Conservation (phyloP, 1,140 invertebrate species). For the Listronotus bonariensis region DNA sequence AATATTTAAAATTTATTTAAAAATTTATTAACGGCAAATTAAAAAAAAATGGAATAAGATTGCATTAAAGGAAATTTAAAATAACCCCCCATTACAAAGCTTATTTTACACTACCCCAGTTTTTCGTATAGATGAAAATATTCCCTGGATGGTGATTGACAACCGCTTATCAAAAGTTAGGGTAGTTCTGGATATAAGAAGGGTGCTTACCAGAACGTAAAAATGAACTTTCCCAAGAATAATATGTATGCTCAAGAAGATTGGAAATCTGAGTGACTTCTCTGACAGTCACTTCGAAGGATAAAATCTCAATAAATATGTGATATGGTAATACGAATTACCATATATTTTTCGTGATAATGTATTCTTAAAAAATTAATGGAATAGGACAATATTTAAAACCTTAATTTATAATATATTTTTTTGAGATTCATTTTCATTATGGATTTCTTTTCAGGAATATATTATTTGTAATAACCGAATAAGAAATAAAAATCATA, state of each 20-base stretch:
- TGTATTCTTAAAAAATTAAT: too few relatives aligned
- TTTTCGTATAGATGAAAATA: constrained; percentile 13
- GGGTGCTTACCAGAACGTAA: constrained; percentile 38
- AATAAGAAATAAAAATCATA: too few relatives aligned
- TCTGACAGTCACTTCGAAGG: constrained; percentile 34
- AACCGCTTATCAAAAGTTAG: constrained; percentile 39
- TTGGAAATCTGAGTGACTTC: constrained; percentile 38
- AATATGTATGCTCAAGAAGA: constrained; percentile 35
- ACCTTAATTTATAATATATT: too few relatives aligned
- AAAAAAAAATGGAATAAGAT: too few relatives aligned
- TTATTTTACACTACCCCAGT: not conserved
- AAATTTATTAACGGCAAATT: too few relatives aligned
- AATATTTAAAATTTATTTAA: too few relatives aligned
- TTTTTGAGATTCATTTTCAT: too few relatives aligned
- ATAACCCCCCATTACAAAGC: not conserved
- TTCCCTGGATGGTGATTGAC: constrained; percentile 35
- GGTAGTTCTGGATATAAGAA: constrained; percentile 34
- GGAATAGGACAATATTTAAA: too few relatives aligned
- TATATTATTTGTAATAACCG: too few relatives aligned
- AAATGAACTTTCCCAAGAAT: constrained; percentile 35
- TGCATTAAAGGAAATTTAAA: too few relatives aligned
- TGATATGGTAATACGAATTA: not conserved
- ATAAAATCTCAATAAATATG: constrained; percentile 34
- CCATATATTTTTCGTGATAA: too few relatives aligned
- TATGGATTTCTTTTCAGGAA: too few relatives aligned